Conservation (phyloP, 2,113 vertebrate genomes). For the Scophthalmus maximus region DNA sequence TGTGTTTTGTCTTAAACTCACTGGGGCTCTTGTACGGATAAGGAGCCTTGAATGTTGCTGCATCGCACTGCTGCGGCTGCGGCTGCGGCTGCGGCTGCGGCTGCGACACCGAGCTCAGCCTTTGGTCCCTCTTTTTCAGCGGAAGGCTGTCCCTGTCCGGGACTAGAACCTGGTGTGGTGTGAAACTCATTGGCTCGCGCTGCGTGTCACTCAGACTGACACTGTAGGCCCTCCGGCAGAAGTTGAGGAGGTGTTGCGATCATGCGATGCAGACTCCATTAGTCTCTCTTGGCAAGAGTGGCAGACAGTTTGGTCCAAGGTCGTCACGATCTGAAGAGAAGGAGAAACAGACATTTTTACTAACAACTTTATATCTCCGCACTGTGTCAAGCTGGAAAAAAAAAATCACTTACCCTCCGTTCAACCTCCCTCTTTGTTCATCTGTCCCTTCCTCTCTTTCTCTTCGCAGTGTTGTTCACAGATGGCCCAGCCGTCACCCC, state of each 20-base stretch:
- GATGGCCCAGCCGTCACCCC: neutral
- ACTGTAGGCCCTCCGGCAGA: slow-evolving; percentile 35
- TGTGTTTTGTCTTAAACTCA: slow-evolving; percentile 50
- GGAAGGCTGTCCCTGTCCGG: slow-evolving; percentile 73
- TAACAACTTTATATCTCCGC: neutral
- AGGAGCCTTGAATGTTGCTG: slow-evolving; percentile 78
- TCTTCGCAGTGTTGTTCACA: neutral
- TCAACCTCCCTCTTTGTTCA: neutral
- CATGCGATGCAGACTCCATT: slow-evolving; percentile 45
- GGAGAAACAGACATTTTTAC: slow-evolving; percentile 31
- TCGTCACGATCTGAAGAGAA: slow-evolving; percentile 46
- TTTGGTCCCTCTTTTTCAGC: slow-evolving; percentile 79
- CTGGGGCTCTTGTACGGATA: slow-evolving; percentile 74
- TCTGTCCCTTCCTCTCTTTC: neutral
- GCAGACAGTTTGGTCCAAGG: slow-evolving; percentile 17
- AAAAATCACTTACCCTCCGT: neutral
- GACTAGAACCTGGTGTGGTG: slow-evolving; percentile 54
- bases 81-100: slow-evolving; percentile 56
- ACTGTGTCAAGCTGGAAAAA: neutral
- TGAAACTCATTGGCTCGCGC: slow-evolving; percentile 70
- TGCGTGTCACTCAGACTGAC: slow-evolving; percentile 40
- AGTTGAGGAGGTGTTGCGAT: slow-evolving; percentile 38
- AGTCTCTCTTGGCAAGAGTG: slow-evolving; percentile 52
- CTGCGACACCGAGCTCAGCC: slow-evolving; percentile 29
- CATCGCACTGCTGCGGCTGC: slow-evolving; percentile 58